These are phyloP conservation scores for Calyptommatus sinebrachiatus DNA, from an alignment of 2,113 vertebrate species.

Conservation along the genomic window DNA sequence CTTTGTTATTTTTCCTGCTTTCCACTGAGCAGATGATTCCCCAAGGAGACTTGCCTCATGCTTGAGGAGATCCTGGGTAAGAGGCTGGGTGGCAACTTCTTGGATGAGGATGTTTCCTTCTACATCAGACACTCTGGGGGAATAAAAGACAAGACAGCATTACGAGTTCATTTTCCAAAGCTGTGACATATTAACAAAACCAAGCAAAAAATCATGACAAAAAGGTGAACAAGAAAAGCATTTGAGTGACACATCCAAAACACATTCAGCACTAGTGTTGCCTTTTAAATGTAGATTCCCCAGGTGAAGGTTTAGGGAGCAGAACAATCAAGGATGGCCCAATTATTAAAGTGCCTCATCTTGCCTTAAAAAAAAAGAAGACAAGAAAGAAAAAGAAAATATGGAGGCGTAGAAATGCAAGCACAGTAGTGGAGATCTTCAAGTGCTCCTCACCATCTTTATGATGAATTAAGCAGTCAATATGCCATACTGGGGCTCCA, in stretches of 20 bases:
- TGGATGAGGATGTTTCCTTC: conserved; percentile 78
- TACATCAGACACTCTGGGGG: conserved; percentile 71
- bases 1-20: background rate
- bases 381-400: too few species aligned
- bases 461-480: too few species aligned
- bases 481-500: too few species aligned
- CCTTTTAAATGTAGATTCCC: too few species aligned
- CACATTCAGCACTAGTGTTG: background rate
- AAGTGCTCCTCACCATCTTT: too few species aligned
- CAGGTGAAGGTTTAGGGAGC: too few species aligned
- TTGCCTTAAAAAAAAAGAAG: too few species aligned
- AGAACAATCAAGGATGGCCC: too few species aligned
- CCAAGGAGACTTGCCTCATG: conserved; percentile 68
- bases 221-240: background rate
- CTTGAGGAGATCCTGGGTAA: conserved; percentile 81
- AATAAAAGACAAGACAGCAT: background rate
- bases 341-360: too few species aligned
- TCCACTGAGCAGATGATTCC: background rate
- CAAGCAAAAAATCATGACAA: too few species aligned
- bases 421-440: too few species aligned
- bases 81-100: conserved; percentile 76
- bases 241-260: background rate
- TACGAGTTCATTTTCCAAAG: background rate
- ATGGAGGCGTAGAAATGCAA: too few species aligned
- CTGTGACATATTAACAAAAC: background rate